These are phyloP conservation scores for Alligator sinensis DNA, from an alignment of 2,113 vertebrate genomes.

Conservation along the genomic window DNA sequence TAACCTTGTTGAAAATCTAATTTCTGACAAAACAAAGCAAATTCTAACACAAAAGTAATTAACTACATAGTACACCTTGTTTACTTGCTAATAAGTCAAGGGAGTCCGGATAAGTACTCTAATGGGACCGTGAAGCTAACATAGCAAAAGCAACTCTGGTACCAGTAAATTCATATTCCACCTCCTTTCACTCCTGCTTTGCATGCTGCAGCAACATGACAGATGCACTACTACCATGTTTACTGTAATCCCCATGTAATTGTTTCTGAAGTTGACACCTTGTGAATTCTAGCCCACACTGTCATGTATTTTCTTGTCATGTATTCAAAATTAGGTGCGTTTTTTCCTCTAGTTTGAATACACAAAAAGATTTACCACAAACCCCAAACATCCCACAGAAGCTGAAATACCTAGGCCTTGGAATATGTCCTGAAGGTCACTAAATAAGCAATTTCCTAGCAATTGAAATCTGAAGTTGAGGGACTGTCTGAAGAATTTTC, in stretches of 20 bases:
- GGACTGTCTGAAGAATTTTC: background rate
- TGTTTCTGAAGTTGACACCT: background rate
- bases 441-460: background rate
- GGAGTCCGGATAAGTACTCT: background rate
- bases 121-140: background rate
- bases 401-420: background rate
- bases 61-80: background rate
- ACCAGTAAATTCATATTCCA: background rate
- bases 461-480: background rate
- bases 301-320: background rate
- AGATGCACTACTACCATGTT: background rate
- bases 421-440: background rate
- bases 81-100: background rate
- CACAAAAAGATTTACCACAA: background rate
- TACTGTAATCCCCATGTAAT: background rate
- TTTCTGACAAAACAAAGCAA: background rate
- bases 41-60: background rate
- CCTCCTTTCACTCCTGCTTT: background rate
- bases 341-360: background rate
- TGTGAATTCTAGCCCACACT: background rate
- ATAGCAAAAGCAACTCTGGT: background rate
- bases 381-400: background rate
- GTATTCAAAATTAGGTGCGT: background rate
- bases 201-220: background rate
- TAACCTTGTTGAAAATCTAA: background rate